phyloP scores from a whole-genome alignment of 2,113 vertebrate species.

The Promerops cafer region DNA sequence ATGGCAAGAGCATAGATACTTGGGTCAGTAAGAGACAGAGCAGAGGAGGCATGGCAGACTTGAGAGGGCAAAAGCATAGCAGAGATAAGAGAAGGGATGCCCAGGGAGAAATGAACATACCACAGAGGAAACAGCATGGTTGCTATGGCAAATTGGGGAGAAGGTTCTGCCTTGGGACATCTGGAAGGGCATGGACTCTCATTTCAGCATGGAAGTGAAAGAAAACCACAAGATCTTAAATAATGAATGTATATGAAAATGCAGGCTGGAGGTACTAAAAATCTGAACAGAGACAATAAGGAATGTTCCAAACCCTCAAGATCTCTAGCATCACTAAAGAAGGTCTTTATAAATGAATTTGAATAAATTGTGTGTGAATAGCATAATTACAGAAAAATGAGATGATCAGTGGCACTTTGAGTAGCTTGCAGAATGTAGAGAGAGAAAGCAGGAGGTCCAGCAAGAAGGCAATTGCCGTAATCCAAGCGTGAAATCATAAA shows the following conservation, averaged over 20 bases:
- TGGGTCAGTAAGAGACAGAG: not conserved
- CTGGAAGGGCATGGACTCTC: not conserved
- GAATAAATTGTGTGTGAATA: not conserved
- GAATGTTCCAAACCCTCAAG: not conserved
- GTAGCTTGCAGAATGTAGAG: not conserved
- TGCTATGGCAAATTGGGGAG: not conserved
- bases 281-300: not conserved
- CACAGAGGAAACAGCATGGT: not conserved
- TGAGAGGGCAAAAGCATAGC: not conserved
- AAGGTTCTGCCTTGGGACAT: not conserved
- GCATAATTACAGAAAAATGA: not conserved
- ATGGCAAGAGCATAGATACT: not conserved
- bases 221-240: not conserved
- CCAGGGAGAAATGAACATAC: not conserved
- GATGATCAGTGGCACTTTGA: not conserved
- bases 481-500: slow-evolving; percentile 1
- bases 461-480: not conserved
- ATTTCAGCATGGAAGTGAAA: not conserved
- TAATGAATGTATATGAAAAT: not conserved
- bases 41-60: not conserved
- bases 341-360: not conserved
- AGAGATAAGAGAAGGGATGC: not conserved
- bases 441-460: not conserved
- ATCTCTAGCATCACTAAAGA: not conserved
- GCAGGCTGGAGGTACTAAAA: not conserved